Percentiles rank a stretch among this genome's conserved stretches.
These are phyloP conservation scores for Tenebrosternarchus preto DNA, from an alignment of 2,113 vertebrate species.

Conservation along the genomic window DNA sequence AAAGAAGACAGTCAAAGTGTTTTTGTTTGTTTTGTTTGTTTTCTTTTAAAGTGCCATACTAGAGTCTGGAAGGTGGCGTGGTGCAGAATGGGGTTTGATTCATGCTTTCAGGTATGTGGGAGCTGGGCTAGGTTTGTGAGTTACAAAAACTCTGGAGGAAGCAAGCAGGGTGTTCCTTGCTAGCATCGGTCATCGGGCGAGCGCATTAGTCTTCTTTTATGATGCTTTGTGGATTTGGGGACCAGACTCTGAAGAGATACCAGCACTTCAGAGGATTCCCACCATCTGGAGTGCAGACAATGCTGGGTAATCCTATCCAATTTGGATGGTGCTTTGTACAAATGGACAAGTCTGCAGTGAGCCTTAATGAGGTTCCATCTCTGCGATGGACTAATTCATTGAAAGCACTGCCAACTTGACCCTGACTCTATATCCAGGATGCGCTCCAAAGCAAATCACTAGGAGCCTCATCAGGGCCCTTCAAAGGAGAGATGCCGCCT, in stretches of 20 bases:
- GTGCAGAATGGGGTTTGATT: too few species aligned
- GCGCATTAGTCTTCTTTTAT: too few species aligned
- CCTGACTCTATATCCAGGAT: background rate
- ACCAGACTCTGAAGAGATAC: background rate
- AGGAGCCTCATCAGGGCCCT: constrained; percentile 6
- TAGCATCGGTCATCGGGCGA: too few species aligned
- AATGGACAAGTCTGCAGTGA: background rate
- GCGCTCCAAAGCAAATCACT: constrained; percentile 11
- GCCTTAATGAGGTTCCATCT: background rate
- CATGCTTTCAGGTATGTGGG: too few species aligned
- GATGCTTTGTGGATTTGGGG: background rate
- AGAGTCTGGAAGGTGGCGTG: too few species aligned
- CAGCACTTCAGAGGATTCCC: background rate
- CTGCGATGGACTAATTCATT: background rate
- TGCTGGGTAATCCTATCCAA: background rate
- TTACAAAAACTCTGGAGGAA: too few species aligned
- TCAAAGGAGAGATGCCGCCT: background rate
- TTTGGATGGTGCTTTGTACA: background rate
- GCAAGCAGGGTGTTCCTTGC: too few species aligned
- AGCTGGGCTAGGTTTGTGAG: too few species aligned
- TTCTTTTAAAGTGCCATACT: too few species aligned
- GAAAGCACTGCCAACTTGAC: constrained; percentile 13
- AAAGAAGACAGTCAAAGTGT: too few species aligned
- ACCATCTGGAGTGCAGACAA: background rate
- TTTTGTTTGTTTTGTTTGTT: too few species aligned